Evolutionary conservation across 2,113 vertebrate species (phyloP).

Genomic region (Pongo pygmaeus): DNA sequence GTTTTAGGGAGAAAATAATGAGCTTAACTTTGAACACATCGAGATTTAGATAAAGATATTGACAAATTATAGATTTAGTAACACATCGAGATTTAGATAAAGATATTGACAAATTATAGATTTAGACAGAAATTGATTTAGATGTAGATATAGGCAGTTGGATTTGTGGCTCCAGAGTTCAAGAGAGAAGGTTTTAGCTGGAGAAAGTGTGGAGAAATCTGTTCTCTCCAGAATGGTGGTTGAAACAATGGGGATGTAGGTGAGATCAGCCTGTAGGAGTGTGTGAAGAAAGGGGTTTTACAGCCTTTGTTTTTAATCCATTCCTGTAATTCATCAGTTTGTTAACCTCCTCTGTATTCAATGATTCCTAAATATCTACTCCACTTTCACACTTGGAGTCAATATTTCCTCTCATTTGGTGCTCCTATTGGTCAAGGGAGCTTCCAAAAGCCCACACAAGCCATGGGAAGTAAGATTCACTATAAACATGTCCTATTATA

Average conservation of each 20-base stretch:
- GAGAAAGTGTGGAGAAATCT: neutral
- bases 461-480: neutral
- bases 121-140: constrained; percentile 8
- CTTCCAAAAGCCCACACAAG: neutral
- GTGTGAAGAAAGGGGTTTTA: neutral
- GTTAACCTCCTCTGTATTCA: neutral
- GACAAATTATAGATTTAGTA: neutral
- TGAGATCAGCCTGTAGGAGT: neutral
- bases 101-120: neutral
- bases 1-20: neutral
- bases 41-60: neutral
- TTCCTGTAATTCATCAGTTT: neutral
- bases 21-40: neutral
- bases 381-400: neutral
- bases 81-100: neutral
- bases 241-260: neutral
- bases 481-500: neutral
- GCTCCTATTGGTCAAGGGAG: neutral
- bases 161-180: neutral
- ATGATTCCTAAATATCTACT: neutral
- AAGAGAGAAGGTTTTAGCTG: neutral
- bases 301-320: neutral
- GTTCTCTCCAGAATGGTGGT: neutral
- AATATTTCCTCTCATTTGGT: neutral
- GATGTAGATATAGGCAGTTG: neutral